Evolutionary conservation across 64 coral and sea anemone genomes (phyloP).

Genomic region (Pachyseris speciosa): DNA sequence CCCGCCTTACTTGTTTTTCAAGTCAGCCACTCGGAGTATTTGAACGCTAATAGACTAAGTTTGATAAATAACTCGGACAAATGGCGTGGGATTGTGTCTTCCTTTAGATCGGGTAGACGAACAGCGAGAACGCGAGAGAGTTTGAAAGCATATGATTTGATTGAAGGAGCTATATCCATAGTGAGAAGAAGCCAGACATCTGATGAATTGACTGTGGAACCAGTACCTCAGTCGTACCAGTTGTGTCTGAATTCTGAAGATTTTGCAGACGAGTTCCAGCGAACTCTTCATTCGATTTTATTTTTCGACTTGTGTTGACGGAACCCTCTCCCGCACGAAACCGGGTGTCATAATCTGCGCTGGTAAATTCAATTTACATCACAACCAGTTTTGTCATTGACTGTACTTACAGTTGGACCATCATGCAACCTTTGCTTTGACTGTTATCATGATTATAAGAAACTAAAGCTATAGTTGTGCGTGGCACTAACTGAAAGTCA

Average conservation of each 20-base stretch:
- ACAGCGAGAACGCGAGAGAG: background rate
- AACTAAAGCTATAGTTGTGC: no score
- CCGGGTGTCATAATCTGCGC: no score
- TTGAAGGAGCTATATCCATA: constrained; percentile 26
- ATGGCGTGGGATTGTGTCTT: background rate
- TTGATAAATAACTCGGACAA: background rate
- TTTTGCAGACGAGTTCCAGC: constrained; percentile 3
- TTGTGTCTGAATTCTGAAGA: constrained; percentile 39
- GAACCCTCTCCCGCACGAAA: no score
- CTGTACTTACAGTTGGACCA: no score
- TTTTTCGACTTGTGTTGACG: background rate
- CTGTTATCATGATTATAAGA: no score
- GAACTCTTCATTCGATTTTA: constrained; percentile 4
- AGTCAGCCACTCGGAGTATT: no score
- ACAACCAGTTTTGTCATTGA: no score
- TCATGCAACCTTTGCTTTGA: no score
- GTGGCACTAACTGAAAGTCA: no score
- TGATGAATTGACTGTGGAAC: background rate
- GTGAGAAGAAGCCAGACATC: background rate
- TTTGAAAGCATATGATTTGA: constrained; percentile 24
- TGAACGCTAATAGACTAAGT: background rate
- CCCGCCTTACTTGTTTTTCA: constrained; percentile 75
- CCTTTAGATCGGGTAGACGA: background rate
- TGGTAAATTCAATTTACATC: no score
- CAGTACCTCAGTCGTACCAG: constrained; percentile 15